A percentile compares a stretch with the other conserved stretches of the same genome.
Conservation (phyloP, 2,888 invertebrate species). For the Lomographa bimaculata region DNA sequence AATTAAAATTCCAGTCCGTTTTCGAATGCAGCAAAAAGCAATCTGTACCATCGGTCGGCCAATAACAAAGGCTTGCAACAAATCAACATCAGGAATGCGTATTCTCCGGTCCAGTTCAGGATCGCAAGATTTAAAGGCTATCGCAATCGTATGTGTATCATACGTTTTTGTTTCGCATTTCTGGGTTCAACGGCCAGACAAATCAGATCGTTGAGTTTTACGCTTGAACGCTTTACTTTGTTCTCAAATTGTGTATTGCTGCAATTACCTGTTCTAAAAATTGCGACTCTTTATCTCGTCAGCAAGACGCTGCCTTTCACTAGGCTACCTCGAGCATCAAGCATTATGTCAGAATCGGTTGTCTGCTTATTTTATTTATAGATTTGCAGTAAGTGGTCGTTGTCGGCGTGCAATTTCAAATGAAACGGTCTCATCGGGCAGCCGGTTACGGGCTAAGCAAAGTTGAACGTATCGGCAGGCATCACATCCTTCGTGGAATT, state of each 20-base stretch:
- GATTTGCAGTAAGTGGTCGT: not conserved
- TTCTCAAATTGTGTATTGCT: slow-evolving; percentile 32
- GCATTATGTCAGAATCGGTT: too few relatives aligned
- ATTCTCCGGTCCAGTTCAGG: slow-evolving; percentile 23
- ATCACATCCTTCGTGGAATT: slow-evolving; percentile 76
- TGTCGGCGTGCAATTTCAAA: slow-evolving; percentile 47
- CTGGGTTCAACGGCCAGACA: slow-evolving; percentile 68
- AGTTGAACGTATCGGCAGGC: slow-evolving; percentile 66
- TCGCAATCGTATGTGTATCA: slow-evolving; percentile 30
- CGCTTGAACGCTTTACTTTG: slow-evolving; percentile 48
- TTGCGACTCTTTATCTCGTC: slow-evolving; percentile 8
- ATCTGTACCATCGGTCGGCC: slow-evolving; percentile 15
- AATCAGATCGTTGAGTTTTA: slow-evolving; percentile 57
- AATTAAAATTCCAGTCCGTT: slow-evolving; percentile 17
- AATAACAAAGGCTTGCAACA: slow-evolving; percentile 22
- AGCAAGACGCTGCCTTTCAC: slow-evolving; percentile 9
- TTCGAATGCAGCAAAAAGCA: slow-evolving; percentile 21
- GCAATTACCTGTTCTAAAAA: slow-evolving; percentile 23
- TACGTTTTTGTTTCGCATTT: slow-evolving; percentile 36
- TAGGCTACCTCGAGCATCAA: not conserved
- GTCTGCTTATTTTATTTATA: slow-evolving; percentile 4
- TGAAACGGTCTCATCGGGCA: slow-evolving; percentile 49
- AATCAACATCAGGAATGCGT: slow-evolving; percentile 31
- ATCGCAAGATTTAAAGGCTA: slow-evolving; percentile 27
- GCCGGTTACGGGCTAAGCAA: slow-evolving; percentile 55